These are phyloP conservation scores for Atlantisia rogersi DNA, from an alignment of 2,113 vertebrate species.

Conservation along the genomic window DNA sequence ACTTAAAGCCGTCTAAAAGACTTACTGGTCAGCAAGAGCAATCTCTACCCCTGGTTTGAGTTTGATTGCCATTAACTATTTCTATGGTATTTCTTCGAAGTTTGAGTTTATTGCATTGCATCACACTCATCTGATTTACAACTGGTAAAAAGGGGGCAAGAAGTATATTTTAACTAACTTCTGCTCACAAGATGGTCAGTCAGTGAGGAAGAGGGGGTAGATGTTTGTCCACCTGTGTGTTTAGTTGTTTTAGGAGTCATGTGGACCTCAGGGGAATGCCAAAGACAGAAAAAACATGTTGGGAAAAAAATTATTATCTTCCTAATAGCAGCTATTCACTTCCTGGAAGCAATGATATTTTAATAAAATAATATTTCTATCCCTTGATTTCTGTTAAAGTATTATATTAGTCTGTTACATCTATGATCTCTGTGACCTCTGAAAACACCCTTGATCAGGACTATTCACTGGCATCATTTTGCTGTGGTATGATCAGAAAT, in stretches of 20 bases:
- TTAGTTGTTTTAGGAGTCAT: not conserved
- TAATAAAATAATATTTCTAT: not conserved
- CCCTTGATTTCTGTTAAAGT: not conserved
- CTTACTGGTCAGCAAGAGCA: not conserved
- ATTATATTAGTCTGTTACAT: not conserved
- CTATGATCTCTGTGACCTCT: not conserved
- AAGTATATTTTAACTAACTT: not conserved
- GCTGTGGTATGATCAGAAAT: not conserved
- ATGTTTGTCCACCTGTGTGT: not conserved
- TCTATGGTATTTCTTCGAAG: not conserved
- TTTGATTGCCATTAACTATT: not conserved
- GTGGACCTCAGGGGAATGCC: not conserved
- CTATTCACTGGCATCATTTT: not conserved
- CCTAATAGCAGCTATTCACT: not conserved
- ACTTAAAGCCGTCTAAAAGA: not conserved
- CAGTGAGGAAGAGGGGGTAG: not conserved
- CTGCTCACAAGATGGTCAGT: not conserved
- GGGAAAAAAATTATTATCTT: not conserved
- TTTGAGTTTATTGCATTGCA: not conserved
- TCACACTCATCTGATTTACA: not conserved
- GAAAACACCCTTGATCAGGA: not conserved
- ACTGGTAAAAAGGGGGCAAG: accelerated
- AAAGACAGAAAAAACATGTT: not conserved
- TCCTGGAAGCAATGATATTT: not conserved
- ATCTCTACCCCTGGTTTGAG: not conserved